Percentiles rank a stretch among this genome's conserved stretches.
phyloP scores from a whole-genome alignment of 2,113 vertebrate species.

The Erythrolamprus reginae region DNA sequence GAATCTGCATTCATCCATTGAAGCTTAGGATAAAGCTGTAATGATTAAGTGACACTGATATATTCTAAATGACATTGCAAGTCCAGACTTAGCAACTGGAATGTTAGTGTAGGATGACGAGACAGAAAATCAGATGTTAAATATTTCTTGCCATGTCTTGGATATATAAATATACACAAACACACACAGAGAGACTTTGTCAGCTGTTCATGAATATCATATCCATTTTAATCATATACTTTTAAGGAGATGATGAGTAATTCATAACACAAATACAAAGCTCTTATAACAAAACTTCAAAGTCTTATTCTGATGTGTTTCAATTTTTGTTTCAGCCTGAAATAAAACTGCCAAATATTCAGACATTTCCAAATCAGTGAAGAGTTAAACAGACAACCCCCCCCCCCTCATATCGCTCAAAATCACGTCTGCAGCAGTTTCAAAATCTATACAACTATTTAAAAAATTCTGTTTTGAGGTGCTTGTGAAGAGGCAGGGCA shows the following conservation, averaged over 20 bases:
- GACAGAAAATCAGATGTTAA: not conserved
- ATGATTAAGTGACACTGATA: not conserved
- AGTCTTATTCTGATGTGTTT: not conserved
- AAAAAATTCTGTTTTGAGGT: not conserved
- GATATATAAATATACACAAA: not conserved
- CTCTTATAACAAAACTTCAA: not conserved
- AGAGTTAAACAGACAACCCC: not conserved
- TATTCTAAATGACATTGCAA: not conserved
- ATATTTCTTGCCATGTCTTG: not conserved
- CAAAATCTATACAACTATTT: not conserved
- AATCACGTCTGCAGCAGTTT: not conserved
- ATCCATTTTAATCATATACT: not conserved
- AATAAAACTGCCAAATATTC: not conserved
- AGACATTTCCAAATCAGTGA: not conserved
- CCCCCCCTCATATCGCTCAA: not conserved
- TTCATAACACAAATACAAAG: not conserved
- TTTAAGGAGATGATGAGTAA: not conserved
- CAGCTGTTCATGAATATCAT: not conserved
- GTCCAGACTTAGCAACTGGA: not conserved
- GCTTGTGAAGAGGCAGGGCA: not conserved
- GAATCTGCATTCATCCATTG: not conserved
- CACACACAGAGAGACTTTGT: not conserved
- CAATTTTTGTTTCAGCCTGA: not conserved
- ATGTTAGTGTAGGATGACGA: not conserved
- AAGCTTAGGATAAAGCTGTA: constrained; percentile 7